A percentile compares a stretch with the other conserved stretches of the same genome.
These are phyloP conservation scores for Aricia artaxerxes DNA, from an alignment of 2,888 invertebrate species.

Conservation along the genomic window DNA sequence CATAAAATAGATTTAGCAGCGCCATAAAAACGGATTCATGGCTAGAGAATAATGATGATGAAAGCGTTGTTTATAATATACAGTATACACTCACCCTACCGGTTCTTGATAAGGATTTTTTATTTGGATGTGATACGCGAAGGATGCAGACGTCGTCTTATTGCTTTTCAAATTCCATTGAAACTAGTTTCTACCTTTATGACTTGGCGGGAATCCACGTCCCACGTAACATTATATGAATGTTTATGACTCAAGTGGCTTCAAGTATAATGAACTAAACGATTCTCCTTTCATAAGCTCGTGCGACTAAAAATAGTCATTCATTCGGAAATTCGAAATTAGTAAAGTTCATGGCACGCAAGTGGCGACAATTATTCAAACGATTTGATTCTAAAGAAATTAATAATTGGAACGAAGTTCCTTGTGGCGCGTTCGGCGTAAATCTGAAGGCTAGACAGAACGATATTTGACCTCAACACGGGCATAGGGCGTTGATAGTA, in stretches of 20 bases:
- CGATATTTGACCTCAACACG: no score
- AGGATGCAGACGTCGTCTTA: slow-evolving; percentile 33
- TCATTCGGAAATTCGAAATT: not conserved
- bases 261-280: not conserved
- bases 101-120: slow-evolving; percentile 27
- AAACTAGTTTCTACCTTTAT: slow-evolving; percentile 32
- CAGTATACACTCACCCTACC: slow-evolving; percentile 15
- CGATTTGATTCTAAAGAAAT: no score
- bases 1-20: not conserved
- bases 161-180: slow-evolving; percentile 33
- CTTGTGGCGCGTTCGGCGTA: no score
- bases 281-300: not conserved
- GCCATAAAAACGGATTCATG: not conserved
- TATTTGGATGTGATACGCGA: slow-evolving; percentile 28
- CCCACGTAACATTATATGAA: slow-evolving; percentile 24
- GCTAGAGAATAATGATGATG: not conserved
- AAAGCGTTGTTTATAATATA: slow-evolving; percentile 21
- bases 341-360: not conserved
- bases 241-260: slow-evolving; percentile 1
- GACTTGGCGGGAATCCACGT: slow-evolving; percentile 24
- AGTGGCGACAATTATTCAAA: not conserved
- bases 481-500: no score
- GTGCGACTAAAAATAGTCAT: not conserved
- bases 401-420: no score
- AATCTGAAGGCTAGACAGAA: no score